These are phyloP conservation scores for Tethya wilhelma DNA, from an alignment of 37 sponge, comb jelly and placozoan species.

Conservation along the genomic window DNA sequence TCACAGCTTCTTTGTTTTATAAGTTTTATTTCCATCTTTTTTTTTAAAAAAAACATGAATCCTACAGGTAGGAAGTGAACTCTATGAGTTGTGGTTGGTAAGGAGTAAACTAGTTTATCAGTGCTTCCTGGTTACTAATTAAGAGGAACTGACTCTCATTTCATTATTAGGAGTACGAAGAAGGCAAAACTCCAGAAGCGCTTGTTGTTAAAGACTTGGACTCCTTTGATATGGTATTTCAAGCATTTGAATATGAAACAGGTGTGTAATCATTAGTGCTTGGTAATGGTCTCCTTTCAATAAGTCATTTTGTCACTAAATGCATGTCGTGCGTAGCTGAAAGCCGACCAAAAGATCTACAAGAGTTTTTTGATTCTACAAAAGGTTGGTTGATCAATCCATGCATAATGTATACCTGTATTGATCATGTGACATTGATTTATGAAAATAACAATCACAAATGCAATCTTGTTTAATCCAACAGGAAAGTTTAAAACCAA, in stretches of 20 bases:
- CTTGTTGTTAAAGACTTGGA: slow-evolving; percentile 86
- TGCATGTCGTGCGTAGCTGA: slow-evolving; percentile 41
- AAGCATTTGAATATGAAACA: slow-evolving; percentile 94
- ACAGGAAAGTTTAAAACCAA: too few relatives aligned
- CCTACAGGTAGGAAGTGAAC: slow-evolving; percentile 60
- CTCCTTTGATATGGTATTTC: slow-evolving; percentile 97
- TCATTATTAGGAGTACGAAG: slow-evolving; percentile 78
- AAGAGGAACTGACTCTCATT: not conserved
- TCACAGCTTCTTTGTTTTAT: too few relatives aligned
- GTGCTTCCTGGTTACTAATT: not conserved
- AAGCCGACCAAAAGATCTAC: slow-evolving; percentile 40
- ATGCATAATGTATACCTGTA: too few relatives aligned
- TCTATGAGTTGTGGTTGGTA: slow-evolving; percentile 69
- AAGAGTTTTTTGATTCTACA: slow-evolving; percentile 84
- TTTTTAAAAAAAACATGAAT: not conserved
- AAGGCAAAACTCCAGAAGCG: slow-evolving; percentile 80
- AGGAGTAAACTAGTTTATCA: not conserved
- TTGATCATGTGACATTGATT: too few relatives aligned
- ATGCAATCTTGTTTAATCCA: too few relatives aligned
- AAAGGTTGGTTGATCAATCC: slow-evolving; percentile 73
- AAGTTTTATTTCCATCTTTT: too few relatives aligned
- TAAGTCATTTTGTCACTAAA: not conserved
- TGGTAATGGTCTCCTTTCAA: not conserved
- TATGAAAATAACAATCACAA: too few relatives aligned
- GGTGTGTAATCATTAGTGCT: slow-evolving; percentile 22